phyloP scores from a whole-genome alignment of 2,797 vertebrate species.

The Cottoperca gobio region DNA sequence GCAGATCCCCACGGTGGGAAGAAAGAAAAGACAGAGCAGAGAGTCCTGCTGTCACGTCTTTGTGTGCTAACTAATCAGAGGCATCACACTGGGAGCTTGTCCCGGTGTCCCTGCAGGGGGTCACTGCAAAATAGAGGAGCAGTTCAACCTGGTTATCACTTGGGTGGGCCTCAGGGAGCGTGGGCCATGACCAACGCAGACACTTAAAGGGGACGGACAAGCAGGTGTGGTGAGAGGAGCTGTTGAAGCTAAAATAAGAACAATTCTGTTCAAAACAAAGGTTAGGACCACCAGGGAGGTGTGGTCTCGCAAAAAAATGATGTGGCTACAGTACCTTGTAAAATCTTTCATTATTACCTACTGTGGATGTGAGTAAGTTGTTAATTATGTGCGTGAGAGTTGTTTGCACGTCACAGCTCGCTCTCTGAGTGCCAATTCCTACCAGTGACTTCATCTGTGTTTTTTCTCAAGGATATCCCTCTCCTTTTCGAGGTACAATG shows the following conservation, averaged over 20 bases:
- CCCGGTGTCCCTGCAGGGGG: slow-evolving; percentile 66
- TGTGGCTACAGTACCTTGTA: rapidly evolving
- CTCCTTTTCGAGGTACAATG: slow-evolving; percentile 85
- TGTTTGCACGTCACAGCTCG: slow-evolving; percentile 40
- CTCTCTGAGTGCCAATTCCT: slow-evolving; percentile 53
- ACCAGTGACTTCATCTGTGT: slow-evolving; percentile 82
- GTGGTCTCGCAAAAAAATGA: background rate
- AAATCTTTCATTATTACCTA: background rate
- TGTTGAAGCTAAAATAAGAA: slow-evolving; percentile 32
- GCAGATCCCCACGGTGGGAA: slow-evolving; percentile 56
- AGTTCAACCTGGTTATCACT: slow-evolving; percentile 33
- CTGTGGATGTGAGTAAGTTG: slow-evolving; percentile 52
- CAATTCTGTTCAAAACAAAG: slow-evolving; percentile 11
- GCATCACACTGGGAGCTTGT: slow-evolving; percentile 58
- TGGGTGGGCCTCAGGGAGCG: slow-evolving; percentile 57
- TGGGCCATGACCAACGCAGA: background rate
- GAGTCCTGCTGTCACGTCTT: slow-evolving; percentile 64
- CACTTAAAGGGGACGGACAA: background rate
- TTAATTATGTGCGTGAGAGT: slow-evolving; percentile 22
- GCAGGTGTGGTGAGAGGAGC: slow-evolving; percentile 51
- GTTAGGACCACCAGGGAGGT: slow-evolving; percentile 6
- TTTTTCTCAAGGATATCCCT: slow-evolving; percentile 86
- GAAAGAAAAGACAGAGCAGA: slow-evolving; percentile 40
- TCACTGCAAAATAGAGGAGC: slow-evolving; percentile 43
- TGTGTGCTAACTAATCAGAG: slow-evolving; percentile 80